These are phyloP conservation scores for Pavo muticus DNA, from an alignment of 2,113 vertebrate genomes.

Conservation along the genomic window DNA sequence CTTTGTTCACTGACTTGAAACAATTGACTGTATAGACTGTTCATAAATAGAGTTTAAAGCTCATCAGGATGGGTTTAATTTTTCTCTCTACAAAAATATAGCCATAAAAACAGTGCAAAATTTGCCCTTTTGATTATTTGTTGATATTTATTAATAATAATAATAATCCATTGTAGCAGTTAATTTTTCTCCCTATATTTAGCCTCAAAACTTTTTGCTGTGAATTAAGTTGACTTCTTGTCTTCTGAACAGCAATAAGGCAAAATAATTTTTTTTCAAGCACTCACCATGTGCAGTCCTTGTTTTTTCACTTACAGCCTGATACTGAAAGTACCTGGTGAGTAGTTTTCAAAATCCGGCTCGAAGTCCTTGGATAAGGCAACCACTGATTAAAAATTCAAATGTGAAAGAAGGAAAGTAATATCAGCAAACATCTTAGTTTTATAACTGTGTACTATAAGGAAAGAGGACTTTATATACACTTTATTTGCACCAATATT, in stretches of 20 bases:
- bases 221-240: neutral
- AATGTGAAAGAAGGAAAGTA: neutral
- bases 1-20: neutral
- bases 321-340: neutral
- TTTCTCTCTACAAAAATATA: neutral
- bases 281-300: fast-evolving
- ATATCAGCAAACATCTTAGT: neutral
- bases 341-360: neutral
- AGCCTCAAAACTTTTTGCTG: neutral
- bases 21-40: neutral
- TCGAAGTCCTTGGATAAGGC: neutral
- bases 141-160: neutral
- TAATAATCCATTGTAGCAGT: neutral
- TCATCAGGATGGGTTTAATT: neutral
- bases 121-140: neutral
- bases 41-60: neutral
- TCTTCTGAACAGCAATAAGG: neutral
- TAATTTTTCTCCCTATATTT: neutral
- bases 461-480: neutral
- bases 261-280: neutral
- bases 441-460: neutral
- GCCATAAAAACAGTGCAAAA: neutral
- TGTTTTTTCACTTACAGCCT: neutral
- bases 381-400: neutral
- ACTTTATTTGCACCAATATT: neutral